Conservation (phyloP, 2,888 invertebrate genomes). For the Plebejus argus region DNA sequence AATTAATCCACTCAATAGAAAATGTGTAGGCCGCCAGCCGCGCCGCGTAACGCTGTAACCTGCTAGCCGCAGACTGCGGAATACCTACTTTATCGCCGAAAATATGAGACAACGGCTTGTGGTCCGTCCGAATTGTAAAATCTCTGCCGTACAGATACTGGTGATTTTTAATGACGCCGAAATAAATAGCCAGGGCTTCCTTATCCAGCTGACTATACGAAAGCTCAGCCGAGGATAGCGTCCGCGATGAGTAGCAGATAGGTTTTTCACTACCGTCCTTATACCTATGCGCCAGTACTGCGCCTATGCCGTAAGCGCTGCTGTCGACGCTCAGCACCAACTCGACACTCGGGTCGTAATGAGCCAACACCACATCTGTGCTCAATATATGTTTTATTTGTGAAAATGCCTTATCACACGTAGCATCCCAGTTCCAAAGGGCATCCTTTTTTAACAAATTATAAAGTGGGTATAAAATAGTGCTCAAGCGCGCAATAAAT, state of each 20-base stretch:
- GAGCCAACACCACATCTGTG: slow-evolving; percentile 34
- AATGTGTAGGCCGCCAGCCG: not conserved
- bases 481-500: slow-evolving; percentile 34
- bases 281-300: slow-evolving; percentile 45
- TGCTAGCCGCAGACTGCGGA: slow-evolving; percentile 37
- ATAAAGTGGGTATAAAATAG: slow-evolving; percentile 32
- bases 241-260: slow-evolving; percentile 44
- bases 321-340: slow-evolving; percentile 33
- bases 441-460: slow-evolving; percentile 22
- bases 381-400: slow-evolving; percentile 35
- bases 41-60: slow-evolving; percentile 38
- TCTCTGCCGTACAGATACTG: slow-evolving; percentile 45
- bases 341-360: slow-evolving; percentile 39
- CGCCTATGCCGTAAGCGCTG: slow-evolving; percentile 38
- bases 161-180: slow-evolving; percentile 43
- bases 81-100: slow-evolving; percentile 39
- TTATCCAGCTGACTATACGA: slow-evolving; percentile 46
- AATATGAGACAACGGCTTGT: slow-evolving; percentile 39
- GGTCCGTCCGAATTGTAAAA: slow-evolving; percentile 39
- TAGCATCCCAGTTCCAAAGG: not conserved
- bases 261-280: slow-evolving; percentile 43
- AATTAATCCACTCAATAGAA: not conserved
- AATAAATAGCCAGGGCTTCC: slow-evolving; percentile 46
- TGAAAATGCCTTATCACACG: slow-evolving; percentile 35
- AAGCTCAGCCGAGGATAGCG: slow-evolving; percentile 42